Conservation (phyloP, 1,140 invertebrate species). For the Orius insidiosus region DNA sequence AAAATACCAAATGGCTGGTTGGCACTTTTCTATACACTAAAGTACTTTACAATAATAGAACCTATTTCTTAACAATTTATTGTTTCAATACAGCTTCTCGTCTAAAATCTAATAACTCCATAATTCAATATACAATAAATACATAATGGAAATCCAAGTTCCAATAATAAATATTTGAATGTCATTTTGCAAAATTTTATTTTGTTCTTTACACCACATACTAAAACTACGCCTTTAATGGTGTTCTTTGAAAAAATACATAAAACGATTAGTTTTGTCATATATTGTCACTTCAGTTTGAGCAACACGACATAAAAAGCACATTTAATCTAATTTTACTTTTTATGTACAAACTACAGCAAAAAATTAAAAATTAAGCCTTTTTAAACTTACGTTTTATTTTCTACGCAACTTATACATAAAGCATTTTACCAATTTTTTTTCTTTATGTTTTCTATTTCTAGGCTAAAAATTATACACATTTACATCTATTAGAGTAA, state of each 20-base stretch:
- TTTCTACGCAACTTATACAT: neutral
- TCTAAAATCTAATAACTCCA: neutral
- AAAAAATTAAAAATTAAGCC: neutral
- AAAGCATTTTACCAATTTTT: conserved; percentile 4
- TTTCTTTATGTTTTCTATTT: neutral
- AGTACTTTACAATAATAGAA: neutral
- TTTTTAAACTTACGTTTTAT: too few species aligned
- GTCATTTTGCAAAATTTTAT: conserved; percentile 1
- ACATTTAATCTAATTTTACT: neutral
- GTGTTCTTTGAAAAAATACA: conserved; percentile 10
- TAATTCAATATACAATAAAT: neutral
- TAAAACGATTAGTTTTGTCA: neutral
- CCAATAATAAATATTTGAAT: neutral
- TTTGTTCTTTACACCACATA: neutral
- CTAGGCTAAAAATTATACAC: conserved; percentile 1
- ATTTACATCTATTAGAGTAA: conserved; percentile 1
- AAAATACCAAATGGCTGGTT: conserved; percentile 18
- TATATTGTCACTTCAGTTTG: conserved; percentile 7
- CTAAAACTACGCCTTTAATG: conserved; percentile 6
- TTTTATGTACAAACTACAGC: neutral
- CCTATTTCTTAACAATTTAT: conserved; percentile 1
- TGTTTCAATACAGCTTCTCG: conserved; percentile 10
- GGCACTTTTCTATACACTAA: conserved; percentile 14
- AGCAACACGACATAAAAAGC: conserved; percentile 10
- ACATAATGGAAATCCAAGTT: neutral